Evolutionary conservation across 1,140 invertebrate genomes (phyloP).

Genomic region (Metopolophium dirhodum): DNA sequence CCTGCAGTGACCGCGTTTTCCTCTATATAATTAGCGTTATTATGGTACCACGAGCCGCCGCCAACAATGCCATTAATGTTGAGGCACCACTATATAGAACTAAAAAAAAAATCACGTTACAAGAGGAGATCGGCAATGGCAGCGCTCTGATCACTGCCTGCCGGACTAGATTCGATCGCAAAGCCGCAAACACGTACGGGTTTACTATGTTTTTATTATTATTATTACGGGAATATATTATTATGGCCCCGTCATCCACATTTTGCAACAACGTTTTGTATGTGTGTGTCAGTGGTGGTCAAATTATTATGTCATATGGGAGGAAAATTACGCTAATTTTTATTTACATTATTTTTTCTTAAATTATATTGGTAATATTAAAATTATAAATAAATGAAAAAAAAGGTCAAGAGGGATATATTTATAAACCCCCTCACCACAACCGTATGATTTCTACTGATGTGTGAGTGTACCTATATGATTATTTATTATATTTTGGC

Average conservation of each 20-base stretch:
- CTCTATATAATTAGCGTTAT: constrained; percentile 33
- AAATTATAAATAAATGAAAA: not conserved
- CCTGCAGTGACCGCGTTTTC: constrained; percentile 35
- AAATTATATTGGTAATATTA: not conserved
- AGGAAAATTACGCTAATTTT: not conserved
- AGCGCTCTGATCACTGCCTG: constrained; percentile 3
- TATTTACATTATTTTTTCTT: not conserved
- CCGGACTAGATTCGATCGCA: constrained; percentile 18
- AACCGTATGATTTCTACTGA: too few relatives aligned
- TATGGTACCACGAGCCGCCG: not conserved
- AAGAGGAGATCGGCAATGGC: not conserved
- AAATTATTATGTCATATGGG: not conserved
- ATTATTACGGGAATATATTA: not conserved
- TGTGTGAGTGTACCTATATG: too few relatives aligned
- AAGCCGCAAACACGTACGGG: constrained; percentile 30
- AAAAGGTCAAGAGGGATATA: not conserved
- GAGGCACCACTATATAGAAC: constrained; percentile 16
- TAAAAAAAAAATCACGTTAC: constrained; percentile 8
- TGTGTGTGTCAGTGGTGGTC: not conserved
- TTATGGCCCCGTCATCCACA: not conserved
- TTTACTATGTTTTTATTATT: not conserved
- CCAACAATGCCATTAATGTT: constrained; percentile 44
- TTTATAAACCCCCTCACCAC: too few relatives aligned
- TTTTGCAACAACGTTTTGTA: not conserved
- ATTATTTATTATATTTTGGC: not conserved